Evolutionary conservation across 1,140 invertebrate genomes (phyloP).

Genomic region (Hypsibius dujardini): DNA sequence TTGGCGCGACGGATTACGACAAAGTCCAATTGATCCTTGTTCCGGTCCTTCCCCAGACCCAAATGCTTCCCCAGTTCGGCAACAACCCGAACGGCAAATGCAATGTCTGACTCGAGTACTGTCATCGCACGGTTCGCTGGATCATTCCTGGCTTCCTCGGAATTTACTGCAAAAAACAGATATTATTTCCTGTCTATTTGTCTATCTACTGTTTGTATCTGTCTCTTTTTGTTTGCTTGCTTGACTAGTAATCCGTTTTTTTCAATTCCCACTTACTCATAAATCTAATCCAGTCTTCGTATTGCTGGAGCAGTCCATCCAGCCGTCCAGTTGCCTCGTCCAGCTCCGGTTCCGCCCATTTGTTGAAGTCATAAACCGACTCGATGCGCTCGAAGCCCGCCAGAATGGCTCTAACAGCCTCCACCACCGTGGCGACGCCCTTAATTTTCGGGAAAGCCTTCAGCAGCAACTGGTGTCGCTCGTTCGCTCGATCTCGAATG

Average conservation of each 20-base stretch:
- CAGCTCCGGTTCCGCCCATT: background rate
- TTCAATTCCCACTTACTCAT: too few species aligned
- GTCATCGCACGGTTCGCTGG: background rate
- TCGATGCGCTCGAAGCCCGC: background rate
- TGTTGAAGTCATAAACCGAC: background rate
- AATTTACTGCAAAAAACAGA: too few species aligned
- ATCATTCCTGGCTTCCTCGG: too few species aligned
- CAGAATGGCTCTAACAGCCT: background rate
- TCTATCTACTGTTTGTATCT: too few species aligned
- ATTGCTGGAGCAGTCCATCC: background rate
- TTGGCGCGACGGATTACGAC: too few species aligned
- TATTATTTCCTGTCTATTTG: too few species aligned
- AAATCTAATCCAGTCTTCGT: background rate
- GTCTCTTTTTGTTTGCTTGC: too few species aligned
- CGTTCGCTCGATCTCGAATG: background rate
- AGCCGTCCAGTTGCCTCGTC: background rate
- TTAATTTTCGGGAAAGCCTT: background rate
- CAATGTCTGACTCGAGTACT: background rate
- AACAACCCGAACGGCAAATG: background rate
- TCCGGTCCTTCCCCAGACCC: background rate
- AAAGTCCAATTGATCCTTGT: too few species aligned
- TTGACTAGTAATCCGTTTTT: too few species aligned
- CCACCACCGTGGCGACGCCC: background rate
- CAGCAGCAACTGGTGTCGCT: background rate
- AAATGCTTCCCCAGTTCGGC: background rate